Evolutionary conservation across 2,888 invertebrate species (phyloP).

Genomic region (Drosophila putrida): DNA sequence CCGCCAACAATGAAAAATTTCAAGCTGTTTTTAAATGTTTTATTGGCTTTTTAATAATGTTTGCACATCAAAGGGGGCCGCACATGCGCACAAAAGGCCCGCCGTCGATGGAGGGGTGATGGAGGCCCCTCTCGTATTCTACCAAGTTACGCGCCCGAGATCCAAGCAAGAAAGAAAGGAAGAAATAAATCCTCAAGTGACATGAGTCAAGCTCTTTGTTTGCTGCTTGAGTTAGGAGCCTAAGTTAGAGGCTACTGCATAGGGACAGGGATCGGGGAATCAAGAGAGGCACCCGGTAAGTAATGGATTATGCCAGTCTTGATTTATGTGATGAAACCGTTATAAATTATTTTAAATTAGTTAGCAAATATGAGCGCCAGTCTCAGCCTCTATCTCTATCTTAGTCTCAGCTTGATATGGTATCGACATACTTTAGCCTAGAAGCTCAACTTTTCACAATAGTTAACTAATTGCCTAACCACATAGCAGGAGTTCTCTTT

Average conservation of each 20-base stretch:
- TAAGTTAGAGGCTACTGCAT: conserved; percentile 30
- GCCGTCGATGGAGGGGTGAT: conserved; percentile 7
- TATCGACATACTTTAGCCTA: background rate
- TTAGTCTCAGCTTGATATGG: too few species aligned
- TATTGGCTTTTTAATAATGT: conserved; percentile 81
- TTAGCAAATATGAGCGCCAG: conserved; percentile 67
- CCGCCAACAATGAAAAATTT: conserved; percentile 80
- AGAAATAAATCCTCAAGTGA: conserved; percentile 80
- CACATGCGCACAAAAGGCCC: conserved; percentile 57
- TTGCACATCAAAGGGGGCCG: conserved; percentile 77
- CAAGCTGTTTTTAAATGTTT: conserved; percentile 82
- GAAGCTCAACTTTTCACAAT: conserved; percentile 23
- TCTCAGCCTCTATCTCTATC: conserved; percentile 10
- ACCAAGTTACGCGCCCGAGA: conserved; percentile 74
- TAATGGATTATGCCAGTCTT: conserved; percentile 72
- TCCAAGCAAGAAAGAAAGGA: conserved; percentile 62
- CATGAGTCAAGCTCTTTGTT: conserved; percentile 77
- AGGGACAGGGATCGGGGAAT: background rate
- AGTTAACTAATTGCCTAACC: conserved; percentile 32
- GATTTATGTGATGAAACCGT: conserved; percentile 71
- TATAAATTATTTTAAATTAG: conserved; percentile 69
- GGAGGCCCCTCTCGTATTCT: conserved; percentile 35
- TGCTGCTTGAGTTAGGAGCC: conserved; percentile 43
- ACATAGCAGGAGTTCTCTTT: conserved; percentile 10
- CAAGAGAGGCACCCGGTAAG: conserved; percentile 31